Base-by-base conservation (phyloP, 2,113 vertebrate genomes). In the Prinia subflava region DNA sequence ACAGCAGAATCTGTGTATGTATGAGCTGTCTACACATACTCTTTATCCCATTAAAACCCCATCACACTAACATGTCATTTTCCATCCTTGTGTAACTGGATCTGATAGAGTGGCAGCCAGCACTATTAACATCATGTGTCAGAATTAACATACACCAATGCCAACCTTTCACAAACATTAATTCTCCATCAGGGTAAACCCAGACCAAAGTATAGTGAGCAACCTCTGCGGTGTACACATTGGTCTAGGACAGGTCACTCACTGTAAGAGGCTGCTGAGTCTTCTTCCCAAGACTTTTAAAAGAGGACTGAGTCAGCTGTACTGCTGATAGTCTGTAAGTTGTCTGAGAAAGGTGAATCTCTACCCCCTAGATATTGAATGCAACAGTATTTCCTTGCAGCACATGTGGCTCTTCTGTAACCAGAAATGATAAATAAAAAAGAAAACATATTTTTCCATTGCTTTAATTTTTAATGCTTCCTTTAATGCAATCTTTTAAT, bases 401-500 rank as follows among this genome's bases (percentile, higher is more conserved):
- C 13, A 44, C n/a, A 41, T 28, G 22, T 18, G 23, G 17, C 9
- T 78, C 60, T 63, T 42, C 12, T n/a, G 12, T n/a, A 83, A 83
- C 49, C 42, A 81, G 6, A 87, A 86, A 73, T 9, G 3, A 79
- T 23, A 73, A 94, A 92, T 13, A 5, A 89, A 50, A 87, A 90
- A 65, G 25, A 42, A 89, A 91, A 80, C 27, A 6, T 37, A 41
- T 33, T 57, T 91, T 88, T 10, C 41, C 5, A n/a, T 35, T 84
- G 73, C 42, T 89, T 91, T 92, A 59, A 56, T 41, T 92, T 96
- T 95, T 83, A 96, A 87, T 92, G 78, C 9, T 93, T 89, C 56
- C n/a, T 86, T 96, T 92, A 92, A 94, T 84, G 23, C 41, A 71
- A 79, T 62, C 37, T 92, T 92, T 93, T 91, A 92, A 92, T 92